Percentiles rank a stretch among this genome's conserved stretches.
Conservation (phyloP, 2,888 invertebrate genomes). For the Drosophila neotestacea region DNA sequence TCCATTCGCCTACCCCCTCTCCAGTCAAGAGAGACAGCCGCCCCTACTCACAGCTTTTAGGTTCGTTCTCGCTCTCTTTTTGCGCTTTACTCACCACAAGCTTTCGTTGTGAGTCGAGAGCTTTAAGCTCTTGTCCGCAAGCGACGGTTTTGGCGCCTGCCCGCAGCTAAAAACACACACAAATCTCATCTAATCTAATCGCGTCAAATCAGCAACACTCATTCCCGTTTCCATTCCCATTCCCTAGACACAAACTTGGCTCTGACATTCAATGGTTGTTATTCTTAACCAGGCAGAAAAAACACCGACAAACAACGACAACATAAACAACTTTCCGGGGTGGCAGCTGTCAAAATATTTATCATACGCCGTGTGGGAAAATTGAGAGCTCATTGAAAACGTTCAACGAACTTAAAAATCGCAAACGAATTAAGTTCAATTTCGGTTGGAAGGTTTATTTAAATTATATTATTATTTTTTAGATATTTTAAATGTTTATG, state of each 20-base stretch:
- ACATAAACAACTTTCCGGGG: slow-evolving; percentile 1
- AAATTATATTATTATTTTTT: background rate
- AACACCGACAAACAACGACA: slow-evolving; percentile 22
- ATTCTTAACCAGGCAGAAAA: slow-evolving; percentile 27
- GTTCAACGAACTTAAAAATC: background rate
- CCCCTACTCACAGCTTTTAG: slow-evolving; percentile 33
- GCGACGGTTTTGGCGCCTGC: slow-evolving; percentile 68
- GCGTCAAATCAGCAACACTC: slow-evolving; percentile 65
- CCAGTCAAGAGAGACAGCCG: background rate
- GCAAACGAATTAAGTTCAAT: background rate
- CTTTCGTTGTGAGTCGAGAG: slow-evolving; percentile 34
- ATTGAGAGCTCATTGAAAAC: background rate
- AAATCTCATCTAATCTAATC: slow-evolving; percentile 74
- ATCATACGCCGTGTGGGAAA: slow-evolving; percentile 15
- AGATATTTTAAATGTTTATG: background rate
- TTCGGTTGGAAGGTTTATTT: background rate
- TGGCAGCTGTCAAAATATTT: slow-evolving; percentile 28
- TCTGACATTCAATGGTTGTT: slow-evolving; percentile 15
- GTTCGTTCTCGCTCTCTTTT: slow-evolving; percentile 13
- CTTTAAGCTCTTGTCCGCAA: slow-evolving; percentile 53
- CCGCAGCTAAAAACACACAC: slow-evolving; percentile 40
- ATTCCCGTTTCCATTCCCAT: background rate
- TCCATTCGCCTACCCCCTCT: background rate
- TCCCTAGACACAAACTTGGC: slow-evolving; percentile 5
- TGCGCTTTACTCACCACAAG: slow-evolving; percentile 66